Base-by-base conservation (phyloP, 2,888 invertebrate genomes). In the Heliconius ethilla region DNA sequence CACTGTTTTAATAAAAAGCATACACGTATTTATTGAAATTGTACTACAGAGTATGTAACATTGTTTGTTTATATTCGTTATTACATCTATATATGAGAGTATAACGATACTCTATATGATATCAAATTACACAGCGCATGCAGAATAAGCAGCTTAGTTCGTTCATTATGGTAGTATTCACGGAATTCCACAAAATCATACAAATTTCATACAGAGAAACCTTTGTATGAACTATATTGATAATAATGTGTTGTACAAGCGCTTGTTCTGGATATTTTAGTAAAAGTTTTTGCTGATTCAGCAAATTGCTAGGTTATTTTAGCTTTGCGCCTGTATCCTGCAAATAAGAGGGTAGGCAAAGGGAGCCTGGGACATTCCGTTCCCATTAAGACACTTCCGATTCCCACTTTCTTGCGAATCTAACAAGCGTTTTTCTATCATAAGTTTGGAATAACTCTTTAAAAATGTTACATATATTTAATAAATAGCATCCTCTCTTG, bases 251-350 rank as follows among this genome's bases (percentile, higher is more conserved):
- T 66, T 79, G 13, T 73, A 66, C 33, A 55, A 27, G 11, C 25
- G 63, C 70, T 74, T 70, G n/a, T 78, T 51, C 77, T 82, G 81
- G 51, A 86, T 85, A 69, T 90, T 90, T 90, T 88, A 89, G 89
- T 90, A 87, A 87, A 89, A 90, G 88, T 90, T 91, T 90, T 90
- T 89, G 88, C 77, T 76, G 82, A 51, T 37, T n/a, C 37, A 67
- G 81, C 80, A 81, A 77, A 63, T 59, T 55, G n/a, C 22, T 22
- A 18, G 22, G 7, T 55, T 15, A 5, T 3, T 45, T 45, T 45
- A 4, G 45, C 15, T 45, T 10, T 15, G 10, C 9, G 2, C 13
- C 6, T 40, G 40, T 40, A 40, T 40, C 11, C 40, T 1, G 40
- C 11, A 40, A 40, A 40, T 13, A 40, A 15, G 5, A 45, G 5